Evolutionary conservation across 2,888 invertebrate genomes (phyloP).

Genomic region (Ligdia adustata): DNA sequence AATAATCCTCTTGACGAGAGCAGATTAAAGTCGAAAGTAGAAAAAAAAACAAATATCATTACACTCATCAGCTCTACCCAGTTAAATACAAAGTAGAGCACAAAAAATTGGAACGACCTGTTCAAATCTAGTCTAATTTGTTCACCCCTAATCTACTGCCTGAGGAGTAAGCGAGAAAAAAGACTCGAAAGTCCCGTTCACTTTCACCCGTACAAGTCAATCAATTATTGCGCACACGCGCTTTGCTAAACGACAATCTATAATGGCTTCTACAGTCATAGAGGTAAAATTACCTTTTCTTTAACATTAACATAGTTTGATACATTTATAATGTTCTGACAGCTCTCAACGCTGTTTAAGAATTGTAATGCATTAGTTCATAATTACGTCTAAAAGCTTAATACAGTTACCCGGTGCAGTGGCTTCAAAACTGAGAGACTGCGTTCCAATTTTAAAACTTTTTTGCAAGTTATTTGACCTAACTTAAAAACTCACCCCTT

Average conservation of each 20-base stretch:
- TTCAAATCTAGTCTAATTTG: constrained; percentile 26
- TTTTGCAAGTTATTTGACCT: no score
- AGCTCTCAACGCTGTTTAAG: constrained; percentile 28
- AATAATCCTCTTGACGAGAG: not conserved
- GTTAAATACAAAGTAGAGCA: constrained; percentile 9
- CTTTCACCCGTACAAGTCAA: constrained; percentile 53
- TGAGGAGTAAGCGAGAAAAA: constrained; percentile 33
- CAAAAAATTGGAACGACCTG: constrained; percentile 37
- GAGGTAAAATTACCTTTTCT: not conserved
- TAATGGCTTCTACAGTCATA: not conserved
- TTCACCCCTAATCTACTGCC: constrained; percentile 38
- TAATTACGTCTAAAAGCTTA: constrained; percentile 31
- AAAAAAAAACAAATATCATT: constrained; percentile 6
- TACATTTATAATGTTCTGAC: no score
- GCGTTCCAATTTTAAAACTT: constrained; percentile 19
- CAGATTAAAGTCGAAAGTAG: constrained; percentile 8
- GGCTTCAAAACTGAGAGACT: constrained; percentile 31
- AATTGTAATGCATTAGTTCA: constrained; percentile 36
- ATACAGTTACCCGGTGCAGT: constrained; percentile 35
- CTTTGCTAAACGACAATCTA: not conserved
- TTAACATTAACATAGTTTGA: no score
- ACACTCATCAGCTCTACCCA: constrained; percentile 3
- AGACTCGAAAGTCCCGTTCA: constrained; percentile 53
- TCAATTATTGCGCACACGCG: constrained; percentile 36
- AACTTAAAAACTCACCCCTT: no score